phyloP scores from a whole-genome alignment of 2,888 invertebrate species.

The Trissolcus japonicus region DNA sequence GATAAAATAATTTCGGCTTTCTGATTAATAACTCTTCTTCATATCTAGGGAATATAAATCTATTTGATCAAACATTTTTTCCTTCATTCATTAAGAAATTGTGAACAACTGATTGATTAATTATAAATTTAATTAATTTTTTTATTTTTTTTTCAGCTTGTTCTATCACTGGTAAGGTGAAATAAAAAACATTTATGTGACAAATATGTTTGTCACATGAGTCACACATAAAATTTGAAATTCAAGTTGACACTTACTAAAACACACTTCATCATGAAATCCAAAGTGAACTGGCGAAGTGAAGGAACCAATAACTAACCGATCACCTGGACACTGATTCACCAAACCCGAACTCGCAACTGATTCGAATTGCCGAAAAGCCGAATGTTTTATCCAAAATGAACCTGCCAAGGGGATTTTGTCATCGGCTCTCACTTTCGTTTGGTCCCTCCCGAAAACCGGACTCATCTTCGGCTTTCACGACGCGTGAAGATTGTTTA shows the following conservation, averaged over 20 bases:
- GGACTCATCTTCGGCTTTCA: constrained; percentile 39
- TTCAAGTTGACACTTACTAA: constrained; percentile 17
- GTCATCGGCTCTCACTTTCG: constrained; percentile 42
- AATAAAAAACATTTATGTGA: no score
- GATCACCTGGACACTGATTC: constrained; percentile 11
- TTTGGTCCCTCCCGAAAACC: constrained; percentile 39
- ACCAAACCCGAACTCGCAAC: constrained; percentile 18
- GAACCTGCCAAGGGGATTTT: constrained; percentile 19
- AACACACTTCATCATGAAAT: constrained; percentile 29
- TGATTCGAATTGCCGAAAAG: constrained; percentile 27
- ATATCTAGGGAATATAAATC: background rate
- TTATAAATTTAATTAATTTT: no score
- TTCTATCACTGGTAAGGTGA: no score
- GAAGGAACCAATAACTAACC: background rate
- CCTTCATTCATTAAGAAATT: no score
- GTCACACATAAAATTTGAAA: background rate
- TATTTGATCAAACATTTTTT: background rate
- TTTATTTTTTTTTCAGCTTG: no score
- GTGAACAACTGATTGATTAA: no score
- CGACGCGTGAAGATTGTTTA: constrained; percentile 20
- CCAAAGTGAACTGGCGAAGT: background rate
- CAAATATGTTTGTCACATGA: no score
- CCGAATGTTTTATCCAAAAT: constrained; percentile 45
- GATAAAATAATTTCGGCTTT: no score
- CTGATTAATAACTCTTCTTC: background rate